Base-by-base conservation (phyloP, 2,113 vertebrate genomes). In the Podarcis raffonei region DNA sequence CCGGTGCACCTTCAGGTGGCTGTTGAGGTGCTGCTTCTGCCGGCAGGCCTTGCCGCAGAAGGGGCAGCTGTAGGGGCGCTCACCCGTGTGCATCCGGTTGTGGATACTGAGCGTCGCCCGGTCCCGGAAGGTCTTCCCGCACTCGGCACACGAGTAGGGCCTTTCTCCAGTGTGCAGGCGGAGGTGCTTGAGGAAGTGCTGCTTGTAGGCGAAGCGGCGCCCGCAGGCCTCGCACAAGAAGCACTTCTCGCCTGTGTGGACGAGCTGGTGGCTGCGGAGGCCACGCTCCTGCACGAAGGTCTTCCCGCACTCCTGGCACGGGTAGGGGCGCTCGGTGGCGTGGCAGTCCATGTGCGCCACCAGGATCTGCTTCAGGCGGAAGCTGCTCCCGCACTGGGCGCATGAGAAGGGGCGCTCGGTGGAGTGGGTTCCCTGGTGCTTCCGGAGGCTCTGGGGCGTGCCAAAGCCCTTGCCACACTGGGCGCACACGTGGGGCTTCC, bases 391-490 rank as follows among this genome's bases (percentile, higher is more conserved):
- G 32, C 95, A 95, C 86, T 95, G 90, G 2, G 85, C 86, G 86
- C 95, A 96, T 0, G 93, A 72, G 74, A 96, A 96, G 1, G 95
- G 95, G 30, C 94, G 76, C 72, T 91, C 95, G 5, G 91, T 93
- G 13, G 89, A 83, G 93, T 96, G 96, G 65, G 23, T 76, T 32
- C 65, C 83, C 42, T 65, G n/a, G 42, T 71, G 96, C 42, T 94
- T 92, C 23, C 72, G 89, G 92, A 96, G 89, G 81, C 95, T 94
- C 1, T 84, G n/a, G 59, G 91, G 92, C 91, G 94, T 93, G 39
- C 84, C 48, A 48, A 95, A 96, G 86, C 91, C 94, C 89, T 95
- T 95, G 81, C 94, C 93, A 2, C 95, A 96, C 83, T 95, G 90
- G 0, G 89, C 75, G 0, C 96, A 95, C n/a, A 74, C 59, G 5